phyloP scores from a whole-genome alignment of 2,113 vertebrate species.

The Dipodomys stephensi region DNA sequence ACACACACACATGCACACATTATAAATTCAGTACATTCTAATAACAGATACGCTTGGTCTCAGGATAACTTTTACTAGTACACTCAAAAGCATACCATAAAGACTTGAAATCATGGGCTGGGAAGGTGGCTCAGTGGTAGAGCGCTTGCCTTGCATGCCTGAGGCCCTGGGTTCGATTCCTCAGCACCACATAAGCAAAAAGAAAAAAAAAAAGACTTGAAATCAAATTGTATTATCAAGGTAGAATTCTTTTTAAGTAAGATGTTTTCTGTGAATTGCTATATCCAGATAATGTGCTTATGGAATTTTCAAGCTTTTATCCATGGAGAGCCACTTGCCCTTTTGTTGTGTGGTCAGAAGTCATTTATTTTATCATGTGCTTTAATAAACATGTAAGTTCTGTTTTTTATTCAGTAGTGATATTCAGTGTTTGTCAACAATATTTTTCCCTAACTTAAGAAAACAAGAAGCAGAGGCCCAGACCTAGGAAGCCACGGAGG shows the following conservation, averaged over 20 bases:
- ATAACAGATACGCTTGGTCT: neutral
- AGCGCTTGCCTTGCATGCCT: too few relatives aligned
- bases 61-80: constrained; percentile 36
- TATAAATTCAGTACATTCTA: neutral
- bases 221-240: constrained; percentile 31
- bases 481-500: constrained; percentile 86
- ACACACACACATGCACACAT: neutral
- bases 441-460: constrained; percentile 73
- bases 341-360: neutral
- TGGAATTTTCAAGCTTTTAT: neutral
- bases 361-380: neutral
- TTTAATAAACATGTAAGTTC: neutral
- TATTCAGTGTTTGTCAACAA: constrained; percentile 40
- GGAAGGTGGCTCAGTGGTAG: too few relatives aligned
- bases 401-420: neutral
- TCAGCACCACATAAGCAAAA: too few relatives aligned
- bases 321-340: neutral
- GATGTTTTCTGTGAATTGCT: neutral
- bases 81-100: neutral
- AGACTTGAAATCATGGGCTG: too few relatives aligned
- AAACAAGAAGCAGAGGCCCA: constrained; percentile 87
- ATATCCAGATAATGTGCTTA: neutral
- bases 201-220: neutral
- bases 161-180: too few relatives aligned
- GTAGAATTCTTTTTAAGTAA: neutral